Evolutionary conservation across 2,113 vertebrate genomes (phyloP), one percentile per base, ranked within the genome.

Genomic region (Hypocryptadius cinnamomeus): DNA sequence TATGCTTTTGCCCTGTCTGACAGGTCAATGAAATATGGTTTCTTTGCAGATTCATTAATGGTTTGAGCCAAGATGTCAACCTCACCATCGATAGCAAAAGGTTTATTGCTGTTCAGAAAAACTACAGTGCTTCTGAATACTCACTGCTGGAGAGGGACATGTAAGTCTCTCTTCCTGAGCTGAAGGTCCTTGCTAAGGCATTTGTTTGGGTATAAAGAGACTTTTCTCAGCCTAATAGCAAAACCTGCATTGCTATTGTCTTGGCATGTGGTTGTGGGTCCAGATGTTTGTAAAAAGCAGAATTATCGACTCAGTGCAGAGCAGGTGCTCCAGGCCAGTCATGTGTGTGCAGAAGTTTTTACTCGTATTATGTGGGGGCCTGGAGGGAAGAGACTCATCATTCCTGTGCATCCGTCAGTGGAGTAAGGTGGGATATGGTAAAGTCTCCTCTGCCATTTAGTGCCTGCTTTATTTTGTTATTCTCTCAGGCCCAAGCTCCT

Each of bases 31-130:
- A 89, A 87, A 81, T 85, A 73, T 30, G 44, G 10, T 90, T 96
- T 95, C 71, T 82, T 96, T 95, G 48, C 97, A 99, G 99, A 95
- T 99, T 99, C 92, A 82, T 99, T 84, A 99, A 99, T 93, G 97
- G 98, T 30, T 95, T 96, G 81, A 87, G 74, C 17, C 96, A 97
- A 78, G 85, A 96, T 30, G 61, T 98, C n/a, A 98, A 96, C 82
- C 53, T 99, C 51, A 98, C 97, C 7, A 80, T 99, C 31, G 96
- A 93, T 25, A 61, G 50, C 19, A 78, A 42, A 56, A 4, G 4
- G 17, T 97, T 98, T 73, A 15, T 97, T 28, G 80, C 13, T 76
- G 78, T 97, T 80, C 66, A 48, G 23, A 78, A 95, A 31, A 91
- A 93, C 81, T 97, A 98, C 57, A 92, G 79, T 9, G 91, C 98